Evolutionary conservation across 2,888 invertebrate species (phyloP).

Genomic region (Lysandra bellargus): DNA sequence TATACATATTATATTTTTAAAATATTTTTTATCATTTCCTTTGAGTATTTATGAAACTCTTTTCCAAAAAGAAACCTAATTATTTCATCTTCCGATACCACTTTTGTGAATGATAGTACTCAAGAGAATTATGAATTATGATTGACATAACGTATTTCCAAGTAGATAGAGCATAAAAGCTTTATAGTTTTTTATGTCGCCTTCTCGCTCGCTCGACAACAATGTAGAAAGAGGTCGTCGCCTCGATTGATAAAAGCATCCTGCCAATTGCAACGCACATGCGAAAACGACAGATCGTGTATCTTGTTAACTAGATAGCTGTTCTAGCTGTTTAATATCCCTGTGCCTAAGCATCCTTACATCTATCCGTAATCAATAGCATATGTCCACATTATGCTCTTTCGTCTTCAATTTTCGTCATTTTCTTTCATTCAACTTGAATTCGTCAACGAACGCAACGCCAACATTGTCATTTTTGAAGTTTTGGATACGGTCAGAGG

Average conservation of each 20-base stretch:
- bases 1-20: no score
- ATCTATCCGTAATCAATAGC: no score
- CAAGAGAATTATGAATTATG: slow-evolving; percentile 5
- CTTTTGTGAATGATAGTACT: background rate
- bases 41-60: no score
- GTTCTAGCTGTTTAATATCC: background rate
- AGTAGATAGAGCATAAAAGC: slow-evolving; percentile 22
- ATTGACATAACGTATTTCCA: slow-evolving; percentile 14
- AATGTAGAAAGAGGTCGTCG: slow-evolving; percentile 58
- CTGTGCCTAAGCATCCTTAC: background rate
- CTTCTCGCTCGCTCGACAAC: slow-evolving; percentile 33
- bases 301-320: slow-evolving; percentile 10
- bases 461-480: no score
- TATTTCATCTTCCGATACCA: background rate
- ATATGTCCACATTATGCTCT: no score
- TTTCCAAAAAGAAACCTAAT: background rate
- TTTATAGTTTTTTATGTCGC: background rate
- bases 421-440: no score
- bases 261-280: slow-evolving; percentile 52
- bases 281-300: slow-evolving; percentile 37
- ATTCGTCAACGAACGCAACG: no score
- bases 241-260: slow-evolving; percentile 63
- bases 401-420: no score
- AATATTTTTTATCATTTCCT: no score
- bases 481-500: no score